phyloP scores from a whole-genome alignment of 1,140 invertebrate species.

The Chionoecetes opilio region DNA sequence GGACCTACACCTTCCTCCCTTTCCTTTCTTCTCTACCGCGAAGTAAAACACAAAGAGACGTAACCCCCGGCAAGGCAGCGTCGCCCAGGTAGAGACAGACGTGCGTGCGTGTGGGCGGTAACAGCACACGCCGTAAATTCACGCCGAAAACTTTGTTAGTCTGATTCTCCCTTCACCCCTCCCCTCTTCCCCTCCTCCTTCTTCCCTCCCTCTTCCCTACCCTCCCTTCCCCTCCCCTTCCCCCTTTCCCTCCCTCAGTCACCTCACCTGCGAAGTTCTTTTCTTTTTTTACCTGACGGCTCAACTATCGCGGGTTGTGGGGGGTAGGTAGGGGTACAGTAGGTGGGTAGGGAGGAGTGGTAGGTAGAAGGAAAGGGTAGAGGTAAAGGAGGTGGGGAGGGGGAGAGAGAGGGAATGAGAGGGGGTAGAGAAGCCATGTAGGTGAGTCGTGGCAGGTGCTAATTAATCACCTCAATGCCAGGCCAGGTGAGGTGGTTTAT shows the following conservation, averaged over 20 bases:
- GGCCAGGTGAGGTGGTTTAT: slow-evolving; percentile 25
- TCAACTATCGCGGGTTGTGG: no score
- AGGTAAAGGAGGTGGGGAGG: no score
- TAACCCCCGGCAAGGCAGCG: neutral
- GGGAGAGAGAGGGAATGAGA: neutral
- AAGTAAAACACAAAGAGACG: no score
- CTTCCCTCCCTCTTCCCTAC: no score
- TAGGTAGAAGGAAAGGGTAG: no score
- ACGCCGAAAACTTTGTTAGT: slow-evolving; percentile 18
- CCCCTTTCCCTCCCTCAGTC: neutral
- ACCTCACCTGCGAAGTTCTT: no score
- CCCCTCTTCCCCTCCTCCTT: neutral
- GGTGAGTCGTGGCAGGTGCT: slow-evolving; percentile 22
- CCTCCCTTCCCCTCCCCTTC: no score
- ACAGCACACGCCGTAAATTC: neutral
- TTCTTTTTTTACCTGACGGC: no score
- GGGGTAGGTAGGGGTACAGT: no score
- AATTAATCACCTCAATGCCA: slow-evolving; percentile 42
- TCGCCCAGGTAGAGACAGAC: no score
- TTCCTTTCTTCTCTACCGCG: neutral
- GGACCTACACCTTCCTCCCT: no score
- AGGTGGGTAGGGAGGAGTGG: no score
- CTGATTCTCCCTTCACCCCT: neutral
- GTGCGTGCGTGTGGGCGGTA: slow-evolving; percentile 12
- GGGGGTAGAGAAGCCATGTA: neutral